Conservation (phyloP, 2,113 vertebrate genomes). For the Hippocampus barbouri region DNA sequence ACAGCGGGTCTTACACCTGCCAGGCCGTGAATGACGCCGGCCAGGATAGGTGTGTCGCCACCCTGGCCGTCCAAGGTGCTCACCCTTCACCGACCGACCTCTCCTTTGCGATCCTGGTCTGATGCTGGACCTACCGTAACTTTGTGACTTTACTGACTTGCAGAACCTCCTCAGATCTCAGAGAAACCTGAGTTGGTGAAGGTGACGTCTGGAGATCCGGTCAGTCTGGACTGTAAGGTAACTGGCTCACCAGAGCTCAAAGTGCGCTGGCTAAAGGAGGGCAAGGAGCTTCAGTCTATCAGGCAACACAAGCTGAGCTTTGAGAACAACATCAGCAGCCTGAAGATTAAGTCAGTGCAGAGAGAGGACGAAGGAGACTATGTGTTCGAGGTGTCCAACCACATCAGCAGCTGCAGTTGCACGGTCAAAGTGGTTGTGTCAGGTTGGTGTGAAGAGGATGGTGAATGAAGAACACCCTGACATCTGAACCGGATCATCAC, state of each 20-base stretch:
- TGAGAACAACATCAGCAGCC: slow-evolving; percentile 86
- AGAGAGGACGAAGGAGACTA: slow-evolving; percentile 89
- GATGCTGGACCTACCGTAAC: neutral
- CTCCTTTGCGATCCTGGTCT: neutral
- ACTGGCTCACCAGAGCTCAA: slow-evolving; percentile 90
- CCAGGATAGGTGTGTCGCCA: slow-evolving; percentile 84
- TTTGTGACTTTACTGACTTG: slow-evolving; percentile 31
- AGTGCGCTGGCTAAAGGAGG: slow-evolving; percentile 90
- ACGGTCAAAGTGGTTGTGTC: slow-evolving; percentile 83
- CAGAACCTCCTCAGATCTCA: slow-evolving; percentile 90
- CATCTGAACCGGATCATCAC: neutral
- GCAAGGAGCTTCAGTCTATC: slow-evolving; percentile 86
- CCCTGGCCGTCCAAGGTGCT: slow-evolving; percentile 90
- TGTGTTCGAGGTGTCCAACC: slow-evolving; percentile 87
- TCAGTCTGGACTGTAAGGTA: slow-evolving; percentile 91
- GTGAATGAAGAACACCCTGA: neutral
- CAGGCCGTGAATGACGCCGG: slow-evolving; percentile 94
- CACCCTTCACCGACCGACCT: slow-evolving; percentile 31
- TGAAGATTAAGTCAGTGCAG: slow-evolving; percentile 87
- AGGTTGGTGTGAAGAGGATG: slow-evolving; percentile 78
- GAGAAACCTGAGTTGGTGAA: slow-evolving; percentile 89
- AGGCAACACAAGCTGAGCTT: slow-evolving; percentile 89
- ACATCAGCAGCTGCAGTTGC: slow-evolving; percentile 88
- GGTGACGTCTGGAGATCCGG: slow-evolving; percentile 88
- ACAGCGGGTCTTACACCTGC: slow-evolving; percentile 88